phyloP scores from a whole-genome alignment of 2,113 vertebrate species.

The Collichthys lucidus region DNA sequence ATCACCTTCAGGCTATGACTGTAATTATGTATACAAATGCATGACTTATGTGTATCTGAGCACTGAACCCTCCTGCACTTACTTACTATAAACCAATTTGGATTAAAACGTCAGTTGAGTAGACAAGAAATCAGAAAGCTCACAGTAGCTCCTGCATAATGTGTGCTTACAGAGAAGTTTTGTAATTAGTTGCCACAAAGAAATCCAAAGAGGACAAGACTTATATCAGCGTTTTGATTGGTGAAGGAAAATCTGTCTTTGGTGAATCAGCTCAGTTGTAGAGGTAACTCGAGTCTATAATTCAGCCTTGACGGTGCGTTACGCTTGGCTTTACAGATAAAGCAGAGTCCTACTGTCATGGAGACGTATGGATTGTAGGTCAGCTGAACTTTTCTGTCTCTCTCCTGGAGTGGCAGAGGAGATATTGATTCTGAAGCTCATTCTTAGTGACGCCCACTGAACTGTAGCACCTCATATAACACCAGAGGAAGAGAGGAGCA shows the following conservation, averaged over 20 bases:
- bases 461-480: slow-evolving; percentile 50
- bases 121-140: background rate
- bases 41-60: slow-evolving; percentile 12
- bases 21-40: slow-evolving; percentile 21
- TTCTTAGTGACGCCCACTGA: slow-evolving; percentile 61
- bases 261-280: slow-evolving; percentile 33
- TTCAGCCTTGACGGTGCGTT: slow-evolving; percentile 61
- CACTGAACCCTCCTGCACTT: background rate
- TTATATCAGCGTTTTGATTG: background rate
- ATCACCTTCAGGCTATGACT: slow-evolving; percentile 24
- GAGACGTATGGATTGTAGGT: slow-evolving; percentile 76
- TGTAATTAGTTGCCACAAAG: slow-evolving; percentile 12
- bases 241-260: slow-evolving; percentile 34
- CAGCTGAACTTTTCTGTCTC: slow-evolving; percentile 72
- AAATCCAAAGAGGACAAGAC: background rate
- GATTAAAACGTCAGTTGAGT: slow-evolving; percentile 27
- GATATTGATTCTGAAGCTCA: slow-evolving; percentile 74
- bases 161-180: background rate
- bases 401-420: slow-evolving; percentile 66
- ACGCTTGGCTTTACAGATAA: slow-evolving; percentile 57
- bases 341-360: slow-evolving; percentile 55
- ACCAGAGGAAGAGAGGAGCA: slow-evolving; percentile 39
- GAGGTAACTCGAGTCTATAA: slow-evolving; percentile 52
- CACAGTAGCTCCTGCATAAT: background rate
- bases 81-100: background rate